phyloP scores from a whole-genome alignment of 2,113 vertebrate genomes.

The Nothoprocta perdicaria region DNA sequence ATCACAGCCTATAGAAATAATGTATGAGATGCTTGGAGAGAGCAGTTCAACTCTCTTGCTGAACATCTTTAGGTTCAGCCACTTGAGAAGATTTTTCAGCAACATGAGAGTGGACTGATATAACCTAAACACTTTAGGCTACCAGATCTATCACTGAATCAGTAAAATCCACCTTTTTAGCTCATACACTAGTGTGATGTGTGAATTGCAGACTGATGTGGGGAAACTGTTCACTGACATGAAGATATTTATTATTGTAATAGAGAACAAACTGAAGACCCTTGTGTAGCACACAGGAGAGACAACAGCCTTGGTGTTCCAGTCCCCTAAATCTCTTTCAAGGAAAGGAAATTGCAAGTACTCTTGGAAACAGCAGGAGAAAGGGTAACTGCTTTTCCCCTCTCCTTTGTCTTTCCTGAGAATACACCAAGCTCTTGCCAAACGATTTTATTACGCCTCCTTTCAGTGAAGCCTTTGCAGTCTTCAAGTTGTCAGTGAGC shows the following conservation, averaged over 20 bases:
- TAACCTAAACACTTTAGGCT: constrained; percentile 36
- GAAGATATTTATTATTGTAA: constrained; percentile 18
- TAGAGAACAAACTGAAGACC: constrained; percentile 24
- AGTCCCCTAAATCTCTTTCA: constrained; percentile 43
- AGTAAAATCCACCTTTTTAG: constrained; percentile 13
- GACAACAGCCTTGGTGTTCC: constrained; percentile 41
- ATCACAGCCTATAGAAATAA: neutral
- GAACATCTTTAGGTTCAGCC: neutral
- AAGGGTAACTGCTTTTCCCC: neutral
- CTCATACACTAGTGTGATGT: neutral
- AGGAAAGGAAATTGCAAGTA: constrained; percentile 40
- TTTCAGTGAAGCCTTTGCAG: neutral
- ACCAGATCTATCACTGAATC: constrained; percentile 37
- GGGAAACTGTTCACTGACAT: neutral
- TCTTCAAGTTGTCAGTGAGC: neutral
- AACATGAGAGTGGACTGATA: neutral
- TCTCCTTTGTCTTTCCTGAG: neutral
- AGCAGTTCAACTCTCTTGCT: neutral
- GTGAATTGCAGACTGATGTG: constrained; percentile 2
- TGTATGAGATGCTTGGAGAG: neutral
- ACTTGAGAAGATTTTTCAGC: neutral
- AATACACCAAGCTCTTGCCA: neutral
- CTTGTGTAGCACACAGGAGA: constrained; percentile 13
- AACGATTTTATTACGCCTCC: neutral
- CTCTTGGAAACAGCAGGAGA: constrained; percentile 4